phyloP scores from a whole-genome alignment of 1,140 invertebrate species.

The Heliconius melpomene region DNA sequence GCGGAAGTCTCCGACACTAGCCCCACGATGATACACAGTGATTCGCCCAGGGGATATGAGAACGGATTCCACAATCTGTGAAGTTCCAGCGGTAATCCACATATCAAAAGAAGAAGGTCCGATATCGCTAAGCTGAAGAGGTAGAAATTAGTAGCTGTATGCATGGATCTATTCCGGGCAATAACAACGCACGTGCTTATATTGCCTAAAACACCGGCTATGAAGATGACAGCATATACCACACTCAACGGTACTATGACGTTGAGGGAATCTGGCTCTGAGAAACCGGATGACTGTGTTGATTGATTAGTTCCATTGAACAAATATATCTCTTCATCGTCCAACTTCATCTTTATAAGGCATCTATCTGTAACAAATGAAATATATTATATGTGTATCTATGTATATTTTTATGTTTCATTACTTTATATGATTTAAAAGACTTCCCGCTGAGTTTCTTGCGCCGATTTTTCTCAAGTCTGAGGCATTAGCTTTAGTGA shows the following conservation, averaged over 20 bases:
- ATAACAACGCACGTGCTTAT: constrained; percentile 93
- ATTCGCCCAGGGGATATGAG: constrained; percentile 88
- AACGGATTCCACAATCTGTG: constrained; percentile 90
- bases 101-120: constrained; percentile 90
- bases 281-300: constrained; percentile 45
- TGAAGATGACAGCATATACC: constrained; percentile 89
- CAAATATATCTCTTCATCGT: constrained; percentile 54
- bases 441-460: no score
- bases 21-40: constrained; percentile 88
- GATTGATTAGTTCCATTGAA: constrained; percentile 57
- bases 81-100: constrained; percentile 89
- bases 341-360: constrained; percentile 52
- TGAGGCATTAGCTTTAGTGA: no score
- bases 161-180: constrained; percentile 89
- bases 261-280: constrained; percentile 77
- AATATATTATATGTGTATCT: constrained; percentile 18
- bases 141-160: constrained; percentile 92
- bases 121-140: constrained; percentile 93
- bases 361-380: constrained; percentile 54
- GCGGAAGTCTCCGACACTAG: constrained; percentile 91
- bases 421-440: no score
- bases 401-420: no score
- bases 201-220: constrained; percentile 92
- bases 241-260: constrained; percentile 84
- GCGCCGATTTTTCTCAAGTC: no score